A percentile compares a stretch with the other conserved stretches of the same genome.
These are phyloP conservation scores for Notothenia rossii DNA, from an alignment of 2,113 vertebrate species.

Conservation along the genomic window DNA sequence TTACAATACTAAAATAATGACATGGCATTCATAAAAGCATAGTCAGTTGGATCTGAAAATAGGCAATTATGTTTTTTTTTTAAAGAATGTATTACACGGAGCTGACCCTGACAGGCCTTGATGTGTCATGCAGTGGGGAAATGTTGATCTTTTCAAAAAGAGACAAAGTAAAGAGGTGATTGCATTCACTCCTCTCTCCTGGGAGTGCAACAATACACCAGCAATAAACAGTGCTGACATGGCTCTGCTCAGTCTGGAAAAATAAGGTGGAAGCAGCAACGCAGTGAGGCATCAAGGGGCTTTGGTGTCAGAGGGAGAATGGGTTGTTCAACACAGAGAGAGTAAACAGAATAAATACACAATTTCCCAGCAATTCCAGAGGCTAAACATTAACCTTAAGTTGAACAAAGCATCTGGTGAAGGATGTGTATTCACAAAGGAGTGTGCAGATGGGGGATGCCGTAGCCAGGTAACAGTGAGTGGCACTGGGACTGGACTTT, in stretches of 20 bases:
- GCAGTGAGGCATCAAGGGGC: neutral
- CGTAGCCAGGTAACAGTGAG: neutral
- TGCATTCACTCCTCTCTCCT: constrained; percentile 22
- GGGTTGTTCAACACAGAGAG: neutral
- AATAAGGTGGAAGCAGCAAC: constrained; percentile 36
- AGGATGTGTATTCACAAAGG: neutral
- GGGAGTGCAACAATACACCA: constrained; percentile 48
- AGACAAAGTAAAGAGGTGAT: constrained; percentile 27
- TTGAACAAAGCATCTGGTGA: neutral
- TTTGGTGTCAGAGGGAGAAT: neutral
- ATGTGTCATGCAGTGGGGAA: neutral
- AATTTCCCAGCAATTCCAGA: neutral
- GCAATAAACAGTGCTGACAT: constrained; percentile 55
- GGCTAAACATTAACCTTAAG: neutral
- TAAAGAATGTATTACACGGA: neutral
- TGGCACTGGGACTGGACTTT: neutral
- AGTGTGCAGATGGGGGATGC: neutral
- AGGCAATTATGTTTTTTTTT: neutral
- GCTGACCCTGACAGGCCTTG: constrained; percentile 16
- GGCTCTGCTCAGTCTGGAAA: constrained; percentile 43
- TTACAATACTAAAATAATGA: neutral
- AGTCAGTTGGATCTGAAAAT: neutral
- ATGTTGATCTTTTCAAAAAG: constrained; percentile 4
- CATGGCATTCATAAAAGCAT: neutral
- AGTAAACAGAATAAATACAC: neutral